These are phyloP conservation scores for Magallana gigas DNA, from an alignment of 1,140 invertebrate genomes.

Conservation along the genomic window DNA sequence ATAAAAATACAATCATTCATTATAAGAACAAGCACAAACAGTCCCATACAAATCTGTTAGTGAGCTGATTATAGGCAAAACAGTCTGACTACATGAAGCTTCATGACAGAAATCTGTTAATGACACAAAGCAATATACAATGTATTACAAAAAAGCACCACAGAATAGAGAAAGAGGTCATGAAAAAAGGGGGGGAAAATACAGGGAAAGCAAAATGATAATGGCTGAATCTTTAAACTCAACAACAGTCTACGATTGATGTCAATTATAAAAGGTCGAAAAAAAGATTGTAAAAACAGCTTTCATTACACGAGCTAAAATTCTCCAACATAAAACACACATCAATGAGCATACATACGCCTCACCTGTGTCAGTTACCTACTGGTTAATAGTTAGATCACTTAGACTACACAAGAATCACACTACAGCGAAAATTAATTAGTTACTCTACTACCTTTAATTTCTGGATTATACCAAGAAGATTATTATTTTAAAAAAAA, in stretches of 20 bases:
- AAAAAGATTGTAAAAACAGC: not conserved
- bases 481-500: too few species aligned
- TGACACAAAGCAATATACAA: not conserved
- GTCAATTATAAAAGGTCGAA: not conserved
- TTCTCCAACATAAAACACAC: not conserved
- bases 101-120: not conserved
- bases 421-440: not conserved
- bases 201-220: not conserved
- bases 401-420: too few species aligned
- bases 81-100: not conserved
- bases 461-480: not conserved
- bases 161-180: not conserved
- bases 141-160: not conserved
- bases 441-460: not conserved
- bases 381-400: too few species aligned
- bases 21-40: not conserved
- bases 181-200: not conserved
- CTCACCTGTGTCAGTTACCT: not conserved
- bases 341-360: not conserved
- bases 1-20: not conserved
- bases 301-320: slow-evolving; percentile 1
- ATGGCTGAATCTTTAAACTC: not conserved
- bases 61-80: not conserved
- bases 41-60: not conserved
- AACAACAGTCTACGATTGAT: not conserved